These are phyloP conservation scores for Netelia fuscicornis DNA, from an alignment of 2,888 invertebrate species.

Conservation along the genomic window DNA sequence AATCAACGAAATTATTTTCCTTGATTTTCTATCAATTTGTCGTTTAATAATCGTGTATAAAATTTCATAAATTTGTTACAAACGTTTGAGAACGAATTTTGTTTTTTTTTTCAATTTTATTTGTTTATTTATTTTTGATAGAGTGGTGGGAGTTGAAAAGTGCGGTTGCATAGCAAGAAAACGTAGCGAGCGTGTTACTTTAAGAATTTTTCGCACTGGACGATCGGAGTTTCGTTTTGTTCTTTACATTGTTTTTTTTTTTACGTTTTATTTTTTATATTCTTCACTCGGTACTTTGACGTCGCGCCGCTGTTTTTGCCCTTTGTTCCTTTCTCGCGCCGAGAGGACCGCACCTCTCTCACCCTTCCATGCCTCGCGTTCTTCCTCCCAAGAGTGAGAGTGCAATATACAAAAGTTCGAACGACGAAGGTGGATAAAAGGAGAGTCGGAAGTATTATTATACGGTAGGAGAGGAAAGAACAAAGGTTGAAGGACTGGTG, in stretches of 20 bases:
- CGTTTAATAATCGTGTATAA: neutral
- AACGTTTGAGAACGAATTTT: neutral
- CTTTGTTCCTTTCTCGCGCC: conserved; percentile 4
- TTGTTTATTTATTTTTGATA: neutral
- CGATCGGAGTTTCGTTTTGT: conserved; percentile 12
- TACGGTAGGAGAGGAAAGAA: neutral
- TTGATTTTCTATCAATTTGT: neutral
- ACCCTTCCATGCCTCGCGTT: neutral
- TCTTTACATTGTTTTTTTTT: neutral
- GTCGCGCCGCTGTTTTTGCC: conserved; percentile 34
- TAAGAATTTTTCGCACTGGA: conserved; percentile 17
- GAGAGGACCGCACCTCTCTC: neutral
- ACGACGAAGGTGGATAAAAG: conserved; percentile 7
- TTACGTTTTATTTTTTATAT: neutral
- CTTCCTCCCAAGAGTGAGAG: neutral
- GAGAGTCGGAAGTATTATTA: conserved; percentile 1
- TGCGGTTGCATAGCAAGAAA: neutral
- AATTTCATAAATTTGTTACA: neutral
- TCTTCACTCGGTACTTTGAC: conserved; percentile 5
- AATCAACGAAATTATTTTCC: too few relatives aligned
- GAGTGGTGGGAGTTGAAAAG: too few relatives aligned
- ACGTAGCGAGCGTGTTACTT: neutral
- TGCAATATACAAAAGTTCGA: conserved; percentile 2
- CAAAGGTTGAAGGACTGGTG: neutral
- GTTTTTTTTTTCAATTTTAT: neutral